A percentile compares a stretch with the other conserved stretches of the same genome.
Evolutionary conservation across 2,888 invertebrate species (phyloP).

Genomic region (Globia sparganii): DNA sequence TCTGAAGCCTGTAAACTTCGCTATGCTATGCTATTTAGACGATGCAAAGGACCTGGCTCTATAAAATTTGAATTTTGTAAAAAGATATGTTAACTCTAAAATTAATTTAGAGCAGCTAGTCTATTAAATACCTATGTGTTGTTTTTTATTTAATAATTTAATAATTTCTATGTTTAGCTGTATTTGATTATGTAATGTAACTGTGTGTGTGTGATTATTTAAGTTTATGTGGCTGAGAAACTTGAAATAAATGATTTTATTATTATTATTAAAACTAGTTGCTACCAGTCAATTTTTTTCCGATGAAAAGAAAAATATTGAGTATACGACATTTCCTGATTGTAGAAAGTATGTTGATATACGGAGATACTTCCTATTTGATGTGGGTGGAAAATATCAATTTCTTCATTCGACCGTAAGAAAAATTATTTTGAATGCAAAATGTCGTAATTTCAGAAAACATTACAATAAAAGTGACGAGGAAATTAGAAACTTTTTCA

Average conservation of each 20-base stretch:
- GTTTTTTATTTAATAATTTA: no score
- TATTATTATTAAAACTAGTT: neutral
- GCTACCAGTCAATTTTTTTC: neutral
- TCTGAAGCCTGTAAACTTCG: neutral
- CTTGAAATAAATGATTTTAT: no score
- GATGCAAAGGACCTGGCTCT: neutral
- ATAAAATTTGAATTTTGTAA: no score
- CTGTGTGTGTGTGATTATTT: no score
- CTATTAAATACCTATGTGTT: no score
- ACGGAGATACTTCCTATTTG: neutral
- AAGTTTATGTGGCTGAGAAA: no score
- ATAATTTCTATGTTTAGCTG: no score
- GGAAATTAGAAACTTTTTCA: constrained; percentile 76
- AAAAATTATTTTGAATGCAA: neutral
- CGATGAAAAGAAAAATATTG: neutral
- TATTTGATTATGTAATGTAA: no score
- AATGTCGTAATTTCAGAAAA: constrained; percentile 66
- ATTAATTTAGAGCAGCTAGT: no score
- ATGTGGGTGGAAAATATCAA: neutral
- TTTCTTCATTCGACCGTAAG: neutral
- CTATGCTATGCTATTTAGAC: neutral
- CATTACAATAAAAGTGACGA: constrained; percentile 67
- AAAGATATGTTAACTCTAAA: neutral
- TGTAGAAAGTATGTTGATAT: neutral
- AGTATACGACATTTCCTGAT: neutral